Base-by-base conservation (phyloP, 2,888 invertebrate species). In the Caenorhabditis drosophilae region DNA sequence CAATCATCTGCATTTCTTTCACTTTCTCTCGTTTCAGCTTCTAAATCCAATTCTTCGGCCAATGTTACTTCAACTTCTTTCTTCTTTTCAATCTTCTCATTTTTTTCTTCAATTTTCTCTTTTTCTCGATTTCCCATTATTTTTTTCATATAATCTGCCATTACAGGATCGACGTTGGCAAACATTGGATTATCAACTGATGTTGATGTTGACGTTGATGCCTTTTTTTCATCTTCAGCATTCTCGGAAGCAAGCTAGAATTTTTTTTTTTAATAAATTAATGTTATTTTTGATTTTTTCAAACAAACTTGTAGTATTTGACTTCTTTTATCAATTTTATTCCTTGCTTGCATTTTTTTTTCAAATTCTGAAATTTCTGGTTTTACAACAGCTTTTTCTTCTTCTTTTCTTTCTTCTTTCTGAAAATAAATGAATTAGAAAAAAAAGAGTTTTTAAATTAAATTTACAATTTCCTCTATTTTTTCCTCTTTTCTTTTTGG, bases 91-190 rank as follows among this genome's bases (percentile, higher is more conserved):
- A 31, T 12, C 31, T 31, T 12, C 12, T 31, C 31, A 31, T 9
- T n/a, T n/a, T n/a, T n/a, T n/a, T 12, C 31, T 31, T 31, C 31
- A 12, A 31, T 31, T 6, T 31, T 31, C 7, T 16, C 12, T 51
- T 25, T 26, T 40, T n/a, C 40, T 25, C 68, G 53, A 12, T 62
- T 42, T 6, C 59, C 56, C 48, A 73, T 58, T 7, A 75, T 61
- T 38, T 63, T 42, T 23, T 56, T 47, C 75, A 75, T 75, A 40
- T 75, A 75, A 25, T 69, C 56, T 15, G 69, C 69, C 75, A 75
- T 73, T 11, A 73, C 59, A 4, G 75, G 75, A 59, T 75, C 71
- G 15, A 75, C 63, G 36, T 62, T 70, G 20, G 51, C 35, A 22
- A 64, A 64, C 57, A 64, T 42, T 2, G 61, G 61, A 44, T 61